These are phyloP conservation scores for Caenorhabditis doughertyi DNA, from an alignment of 2,888 invertebrate species.

Conservation along the genomic window DNA sequence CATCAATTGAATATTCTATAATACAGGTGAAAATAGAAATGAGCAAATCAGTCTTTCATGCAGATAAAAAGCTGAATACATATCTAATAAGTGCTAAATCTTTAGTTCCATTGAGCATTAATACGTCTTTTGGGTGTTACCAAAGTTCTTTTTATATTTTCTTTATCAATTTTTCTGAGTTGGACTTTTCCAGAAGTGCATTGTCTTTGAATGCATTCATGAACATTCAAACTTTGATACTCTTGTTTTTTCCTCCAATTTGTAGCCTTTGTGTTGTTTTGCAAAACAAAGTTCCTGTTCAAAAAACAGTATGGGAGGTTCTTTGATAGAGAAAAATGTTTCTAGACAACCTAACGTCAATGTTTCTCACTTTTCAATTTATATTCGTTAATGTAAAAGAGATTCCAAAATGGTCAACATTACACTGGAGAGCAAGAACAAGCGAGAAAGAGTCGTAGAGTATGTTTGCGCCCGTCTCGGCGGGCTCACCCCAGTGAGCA, in stretches of 20 bases:
- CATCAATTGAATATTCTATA: background rate
- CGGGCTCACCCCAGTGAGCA: slow-evolving; percentile 28
- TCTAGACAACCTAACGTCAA: background rate
- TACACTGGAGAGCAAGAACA: slow-evolving; percentile 41
- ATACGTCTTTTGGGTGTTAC: background rate
- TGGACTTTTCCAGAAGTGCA: no score
- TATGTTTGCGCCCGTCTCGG: slow-evolving; percentile 51
- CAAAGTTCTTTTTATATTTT: background rate
- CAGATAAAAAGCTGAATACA: background rate
- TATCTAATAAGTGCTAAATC: slow-evolving; percentile 3
- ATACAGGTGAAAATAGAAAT: slow-evolving; percentile 13
- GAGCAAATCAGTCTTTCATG: background rate
- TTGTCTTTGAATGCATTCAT: no score
- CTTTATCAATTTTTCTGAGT: no score
- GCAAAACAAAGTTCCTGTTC: background rate
- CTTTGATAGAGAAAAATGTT: background rate
- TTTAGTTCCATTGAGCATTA: background rate
- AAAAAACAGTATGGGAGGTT: background rate
- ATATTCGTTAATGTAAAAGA: slow-evolving; percentile 44
- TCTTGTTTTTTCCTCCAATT: no score
- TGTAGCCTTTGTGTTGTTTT: no score
- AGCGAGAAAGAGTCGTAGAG: slow-evolving; percentile 29
- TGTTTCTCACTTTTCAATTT: background rate
- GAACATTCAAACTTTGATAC: no score
- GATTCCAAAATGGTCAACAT: slow-evolving; percentile 52